phyloP scores from a whole-genome alignment of 2,888 invertebrate species.

The Branchellion lobata region DNA sequence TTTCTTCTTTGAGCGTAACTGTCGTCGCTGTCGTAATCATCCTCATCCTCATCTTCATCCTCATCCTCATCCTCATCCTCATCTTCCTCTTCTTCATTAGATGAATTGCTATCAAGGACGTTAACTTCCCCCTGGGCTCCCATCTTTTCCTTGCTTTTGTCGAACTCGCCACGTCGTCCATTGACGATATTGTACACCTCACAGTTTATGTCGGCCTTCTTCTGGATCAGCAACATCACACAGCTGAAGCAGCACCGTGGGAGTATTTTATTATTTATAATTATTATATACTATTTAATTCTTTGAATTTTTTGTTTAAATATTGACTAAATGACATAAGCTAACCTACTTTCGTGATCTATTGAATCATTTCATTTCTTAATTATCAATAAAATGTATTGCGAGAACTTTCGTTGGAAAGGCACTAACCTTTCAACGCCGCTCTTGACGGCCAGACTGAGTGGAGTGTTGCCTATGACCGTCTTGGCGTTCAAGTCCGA shows the following conservation, averaged over 20 bases:
- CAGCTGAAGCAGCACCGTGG: constrained; percentile 57
- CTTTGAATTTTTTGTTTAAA: too few relatives aligned
- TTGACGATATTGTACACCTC: constrained; percentile 38
- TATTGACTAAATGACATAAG: too few relatives aligned
- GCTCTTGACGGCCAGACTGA: constrained; percentile 62
- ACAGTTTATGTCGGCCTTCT: constrained; percentile 58
- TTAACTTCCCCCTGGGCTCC: not conserved
- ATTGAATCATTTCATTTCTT: too few relatives aligned
- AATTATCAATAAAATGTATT: too few relatives aligned
- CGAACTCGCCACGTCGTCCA: not conserved
- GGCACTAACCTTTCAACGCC: constrained; percentile 61
- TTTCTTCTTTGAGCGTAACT: not conserved
- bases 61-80: constrained; percentile 47
- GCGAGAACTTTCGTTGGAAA: too few relatives aligned
- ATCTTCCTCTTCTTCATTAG: constrained; percentile 24
- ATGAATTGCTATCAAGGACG: too few relatives aligned
- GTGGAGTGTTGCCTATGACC: constrained; percentile 63
- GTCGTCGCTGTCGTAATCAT: not conserved
- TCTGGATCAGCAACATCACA: constrained; percentile 62
- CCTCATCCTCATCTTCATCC: not conserved
- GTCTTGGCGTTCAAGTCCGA: constrained; percentile 59
- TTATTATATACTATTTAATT: too few relatives aligned
- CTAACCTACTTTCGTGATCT: too few relatives aligned
- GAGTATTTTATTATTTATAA: too few relatives aligned
- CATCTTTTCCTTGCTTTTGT: not conserved